Evolutionary conservation across 1,140 invertebrate species (phyloP).

Genomic region (Rhyzopertha dominica): DNA sequence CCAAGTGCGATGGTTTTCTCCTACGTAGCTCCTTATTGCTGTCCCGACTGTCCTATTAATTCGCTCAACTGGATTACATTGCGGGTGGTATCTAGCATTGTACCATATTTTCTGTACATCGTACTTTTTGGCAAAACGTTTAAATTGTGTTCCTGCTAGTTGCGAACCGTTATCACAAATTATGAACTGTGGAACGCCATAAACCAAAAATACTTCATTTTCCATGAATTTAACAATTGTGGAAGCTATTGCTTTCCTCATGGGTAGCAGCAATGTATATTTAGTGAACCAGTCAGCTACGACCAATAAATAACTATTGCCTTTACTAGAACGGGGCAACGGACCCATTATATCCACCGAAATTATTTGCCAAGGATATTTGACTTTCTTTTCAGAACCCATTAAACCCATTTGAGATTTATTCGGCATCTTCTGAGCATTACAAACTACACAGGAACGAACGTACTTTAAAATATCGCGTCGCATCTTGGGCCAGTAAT

Average conservation of each 20-base stretch:
- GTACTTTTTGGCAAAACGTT: slow-evolving; percentile 8
- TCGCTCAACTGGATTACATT: slow-evolving; percentile 18
- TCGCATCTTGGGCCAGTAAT: slow-evolving; percentile 12
- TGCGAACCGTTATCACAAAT: slow-evolving; percentile 18
- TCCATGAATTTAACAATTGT: slow-evolving; percentile 6
- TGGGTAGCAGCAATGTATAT: slow-evolving; percentile 14
- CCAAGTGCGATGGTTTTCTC: slow-evolving; percentile 12
- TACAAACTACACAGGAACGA: background rate
- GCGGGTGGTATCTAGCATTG: slow-evolving; percentile 10
- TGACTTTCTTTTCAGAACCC: background rate
- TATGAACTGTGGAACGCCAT: slow-evolving; percentile 13
- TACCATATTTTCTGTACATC: slow-evolving; percentile 17
- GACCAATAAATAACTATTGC: slow-evolving; percentile 38
- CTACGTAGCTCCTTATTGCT: slow-evolving; percentile 18
- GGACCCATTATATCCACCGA: slow-evolving; percentile 40
- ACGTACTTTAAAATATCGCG: slow-evolving; percentile 1
- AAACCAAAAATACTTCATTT: slow-evolving; percentile 14
- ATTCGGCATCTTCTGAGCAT: background rate
- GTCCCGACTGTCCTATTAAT: slow-evolving; percentile 18
- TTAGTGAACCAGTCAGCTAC: slow-evolving; percentile 26
- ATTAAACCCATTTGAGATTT: slow-evolving; percentile 2
- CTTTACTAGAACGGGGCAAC: slow-evolving; percentile 20
- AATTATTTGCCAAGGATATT: slow-evolving; percentile 6
- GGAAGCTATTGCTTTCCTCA: slow-evolving; percentile 1
- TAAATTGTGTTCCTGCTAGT: slow-evolving; percentile 2